Evolutionary conservation across 2,888 invertebrate species (phyloP).

Genomic region (Platycnemis pennipes): DNA sequence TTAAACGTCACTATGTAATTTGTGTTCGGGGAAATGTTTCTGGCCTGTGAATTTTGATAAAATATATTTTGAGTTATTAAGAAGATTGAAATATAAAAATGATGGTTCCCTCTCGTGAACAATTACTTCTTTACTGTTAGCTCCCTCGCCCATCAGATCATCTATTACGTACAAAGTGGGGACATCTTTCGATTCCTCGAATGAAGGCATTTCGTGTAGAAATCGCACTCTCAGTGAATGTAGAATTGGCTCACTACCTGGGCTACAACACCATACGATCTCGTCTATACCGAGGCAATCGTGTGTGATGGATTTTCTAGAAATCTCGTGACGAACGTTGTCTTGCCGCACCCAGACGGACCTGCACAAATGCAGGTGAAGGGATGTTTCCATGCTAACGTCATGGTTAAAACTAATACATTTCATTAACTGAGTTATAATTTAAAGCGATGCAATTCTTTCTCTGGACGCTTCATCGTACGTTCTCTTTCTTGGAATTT

Average conservation of each 20-base stretch:
- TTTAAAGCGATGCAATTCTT: not conserved
- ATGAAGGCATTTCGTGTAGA: not conserved
- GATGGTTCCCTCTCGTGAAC: not conserved
- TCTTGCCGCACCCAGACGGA: not conserved
- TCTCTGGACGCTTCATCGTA: not conserved
- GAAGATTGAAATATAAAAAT: not conserved
- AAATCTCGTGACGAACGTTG: not conserved
- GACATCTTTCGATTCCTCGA: not conserved
- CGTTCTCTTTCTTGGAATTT: not conserved
- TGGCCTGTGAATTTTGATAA: not conserved
- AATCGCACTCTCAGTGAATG: not conserved
- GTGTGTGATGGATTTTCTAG: not conserved
- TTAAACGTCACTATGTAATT: not conserved
- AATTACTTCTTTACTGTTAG: not conserved
- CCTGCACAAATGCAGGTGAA: not conserved
- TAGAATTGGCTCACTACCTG: not conserved
- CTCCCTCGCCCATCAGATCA: conserved; percentile 7
- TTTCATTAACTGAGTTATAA: not conserved
- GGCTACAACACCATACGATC: not conserved
- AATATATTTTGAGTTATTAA: not conserved
- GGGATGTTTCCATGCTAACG: not conserved
- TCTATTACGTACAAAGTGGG: not conserved
- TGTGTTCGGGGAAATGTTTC: not conserved
- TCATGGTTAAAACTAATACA: not conserved
- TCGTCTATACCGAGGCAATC: not conserved